A percentile compares a stretch with the other conserved stretches of the same genome.
Conservation (phyloP, 1,140 invertebrate genomes). For the Aradophagus sp. region DNA sequence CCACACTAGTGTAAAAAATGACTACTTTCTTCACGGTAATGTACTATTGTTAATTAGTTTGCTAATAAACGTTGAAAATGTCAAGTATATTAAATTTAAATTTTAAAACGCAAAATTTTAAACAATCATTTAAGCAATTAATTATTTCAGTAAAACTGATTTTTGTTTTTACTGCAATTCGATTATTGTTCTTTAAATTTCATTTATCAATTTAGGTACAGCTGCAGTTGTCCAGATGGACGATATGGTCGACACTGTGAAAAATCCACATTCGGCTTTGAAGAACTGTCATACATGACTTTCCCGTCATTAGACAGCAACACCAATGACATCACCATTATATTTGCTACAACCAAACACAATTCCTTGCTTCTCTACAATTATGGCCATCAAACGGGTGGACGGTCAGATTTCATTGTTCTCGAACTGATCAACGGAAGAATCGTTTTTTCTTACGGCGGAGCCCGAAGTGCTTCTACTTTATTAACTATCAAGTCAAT, state of each 20-base stretch:
- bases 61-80: too few species aligned
- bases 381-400: conserved; percentile 88
- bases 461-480: conserved; percentile 88
- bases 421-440: conserved; percentile 89
- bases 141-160: too few species aligned
- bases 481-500: conserved; percentile 80
- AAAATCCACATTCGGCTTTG: conserved; percentile 90
- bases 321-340: conserved; percentile 92
- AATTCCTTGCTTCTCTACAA: conserved; percentile 92
- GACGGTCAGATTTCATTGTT: conserved; percentile 93
- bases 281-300: conserved; percentile 90
- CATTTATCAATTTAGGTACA: conserved; percentile 80
- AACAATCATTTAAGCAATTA: too few species aligned
- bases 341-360: conserved; percentile 91
- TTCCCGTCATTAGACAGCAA: conserved; percentile 89
- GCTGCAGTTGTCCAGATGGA: conserved; percentile 89
- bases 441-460: conserved; percentile 92
- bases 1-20: too few species aligned
- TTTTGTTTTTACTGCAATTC: too few species aligned
- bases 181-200: too few species aligned
- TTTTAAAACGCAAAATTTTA: too few species aligned
- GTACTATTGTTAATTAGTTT: too few species aligned
- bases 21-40: too few species aligned
- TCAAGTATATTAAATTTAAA: too few species aligned
- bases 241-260: conserved; percentile 94